Evolutionary conservation across 2,888 invertebrate genomes (phyloP), one percentile per base, ranked within the genome.

Genomic region (Leptopterna dolabrata): DNA sequence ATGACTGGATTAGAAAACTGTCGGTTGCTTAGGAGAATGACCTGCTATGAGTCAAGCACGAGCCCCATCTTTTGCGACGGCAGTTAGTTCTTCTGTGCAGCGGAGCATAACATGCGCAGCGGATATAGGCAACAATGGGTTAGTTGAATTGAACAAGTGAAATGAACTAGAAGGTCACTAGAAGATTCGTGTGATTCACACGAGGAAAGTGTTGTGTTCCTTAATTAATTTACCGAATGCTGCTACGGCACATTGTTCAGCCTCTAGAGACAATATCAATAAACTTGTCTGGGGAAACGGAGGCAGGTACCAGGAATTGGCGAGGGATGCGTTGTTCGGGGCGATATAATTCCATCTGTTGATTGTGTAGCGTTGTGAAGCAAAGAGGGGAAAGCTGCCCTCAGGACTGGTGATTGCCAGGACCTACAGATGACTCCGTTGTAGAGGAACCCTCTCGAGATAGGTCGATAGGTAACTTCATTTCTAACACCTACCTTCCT

Each of bases 291-390:
- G 76, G 76, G 24, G 24, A 71, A 27, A 4, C 13, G 71, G 30
- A 71, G 27, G 76, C n/a, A 76, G 76, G n/a, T 73, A 73, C 6
- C 14, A 9, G 76, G 78, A 78, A 45, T 27, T 27, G 78, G 19
- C 13, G 24, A 45, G 47, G 78, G 78, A 41, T 73, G 73, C 41
- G 73, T 73, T 13, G 73, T n/a, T 43, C 24, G 45, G 45, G 19
- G 27, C 45, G 83, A 45, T 83, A 83, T 83, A 83, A 83, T 83
- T 83, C 83, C 83, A 83, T 70, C 83, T 71, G 83, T 83, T 83
- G 83, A 83, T 83, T 83, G 83, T 71, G 83, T 83, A 30, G 82
- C 45, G 63, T 82, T 55, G n/a, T 43, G 43, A 83, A 83, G 29
- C 29, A 16, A n/a, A 9, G 83, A 83, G 43, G 43, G 27, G 70